Conservation (phyloP, 2,113 vertebrate species). For the Felis chaus region DNA sequence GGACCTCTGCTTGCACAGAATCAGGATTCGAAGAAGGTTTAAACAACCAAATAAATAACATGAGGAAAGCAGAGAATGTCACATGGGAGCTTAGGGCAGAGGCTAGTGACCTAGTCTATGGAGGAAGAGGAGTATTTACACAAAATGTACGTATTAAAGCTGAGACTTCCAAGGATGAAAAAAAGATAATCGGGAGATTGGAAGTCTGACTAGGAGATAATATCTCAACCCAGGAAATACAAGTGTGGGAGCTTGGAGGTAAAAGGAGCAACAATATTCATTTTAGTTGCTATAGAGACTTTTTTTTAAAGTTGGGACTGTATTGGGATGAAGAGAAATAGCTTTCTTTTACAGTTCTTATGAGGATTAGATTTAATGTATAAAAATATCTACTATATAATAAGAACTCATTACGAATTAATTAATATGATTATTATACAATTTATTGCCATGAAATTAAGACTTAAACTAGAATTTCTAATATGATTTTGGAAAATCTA, state of each 20-base stretch:
- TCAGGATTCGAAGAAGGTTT: neutral
- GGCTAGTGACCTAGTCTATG: neutral
- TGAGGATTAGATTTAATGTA: neutral
- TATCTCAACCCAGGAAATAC: neutral
- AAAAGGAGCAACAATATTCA: neutral
- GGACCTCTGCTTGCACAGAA: neutral
- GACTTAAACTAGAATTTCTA: neutral
- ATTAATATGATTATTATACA: neutral
- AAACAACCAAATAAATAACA: neutral
- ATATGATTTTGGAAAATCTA: slow-evolving; percentile 13
- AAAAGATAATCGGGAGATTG: neutral
- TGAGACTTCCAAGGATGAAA: neutral
- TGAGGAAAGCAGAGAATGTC: neutral
- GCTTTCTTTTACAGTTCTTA: neutral
- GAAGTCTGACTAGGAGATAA: neutral
- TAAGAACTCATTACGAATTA: neutral
- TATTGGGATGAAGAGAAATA: neutral
- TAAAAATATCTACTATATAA: neutral
- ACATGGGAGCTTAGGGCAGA: neutral
- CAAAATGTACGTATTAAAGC: neutral
- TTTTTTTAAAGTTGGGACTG: neutral
- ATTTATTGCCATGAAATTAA: neutral
- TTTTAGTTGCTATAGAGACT: neutral
- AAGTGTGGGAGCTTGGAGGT: neutral
- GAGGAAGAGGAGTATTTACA: neutral